Evolutionary conservation across 1,140 invertebrate genomes (phyloP), one percentile per base, ranked within the genome.

Genomic region (Potamilus streckersoni): DNA sequence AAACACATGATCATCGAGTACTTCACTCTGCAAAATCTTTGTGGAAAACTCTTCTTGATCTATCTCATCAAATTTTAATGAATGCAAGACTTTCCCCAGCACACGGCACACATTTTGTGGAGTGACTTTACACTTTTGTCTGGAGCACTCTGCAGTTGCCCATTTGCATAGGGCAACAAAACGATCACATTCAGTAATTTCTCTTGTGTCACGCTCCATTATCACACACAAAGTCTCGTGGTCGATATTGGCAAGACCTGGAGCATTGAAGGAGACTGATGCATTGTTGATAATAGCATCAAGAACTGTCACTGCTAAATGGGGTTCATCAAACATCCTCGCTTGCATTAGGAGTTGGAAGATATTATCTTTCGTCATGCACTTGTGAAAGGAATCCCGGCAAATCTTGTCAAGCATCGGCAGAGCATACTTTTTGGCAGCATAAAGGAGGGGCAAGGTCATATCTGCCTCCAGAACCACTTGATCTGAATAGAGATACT

Each of bases 201-300:
- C 91, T 0, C 97, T 89, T 2, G 95, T 95, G 84, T 97, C 95
- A 80, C 96, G 92, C 88, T 95, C 93, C 23, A 97, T 89, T n/a
- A 97, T 94, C 69, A 92, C 92, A 89, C 93, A 94, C 55, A 97
- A 89, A 0, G 95, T 96, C 65, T 95, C 94, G 73, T 94, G 91
- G 89, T 97, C 95, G 80, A 97, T 95, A 84, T 97, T 95, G 6
- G 94, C 94, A 86, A 97, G 97, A 31, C 94, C 94, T 63, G 97
- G 96, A 19, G 95, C 94, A 83, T 92, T 92, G 2, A 97, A 86
- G 12, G 95, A 94, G 86, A 96, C 95, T 0, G 92, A 92, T 8
- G 96, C 96, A 83, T 95, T 94, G 86, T 95, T 95, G 86, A 97
- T 95, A 79, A 97, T 97, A 60, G 94, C 94, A 83, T 96, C 94